phyloP scores from a whole-genome alignment of 2,888 invertebrate genomes.

The Diarsia rubi region DNA sequence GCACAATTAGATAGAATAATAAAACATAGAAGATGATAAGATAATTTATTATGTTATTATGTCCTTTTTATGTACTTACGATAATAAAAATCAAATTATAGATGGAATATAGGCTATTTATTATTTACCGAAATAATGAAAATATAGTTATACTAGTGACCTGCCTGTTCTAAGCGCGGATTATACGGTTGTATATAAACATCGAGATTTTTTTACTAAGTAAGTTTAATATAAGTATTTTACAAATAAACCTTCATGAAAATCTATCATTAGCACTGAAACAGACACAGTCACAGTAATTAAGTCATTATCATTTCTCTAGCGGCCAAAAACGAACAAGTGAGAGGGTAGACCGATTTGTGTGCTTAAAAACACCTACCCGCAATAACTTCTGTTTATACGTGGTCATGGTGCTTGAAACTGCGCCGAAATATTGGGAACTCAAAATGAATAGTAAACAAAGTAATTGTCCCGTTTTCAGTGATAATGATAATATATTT shows the following conservation, averaged over 20 bases:
- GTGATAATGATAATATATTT: neutral
- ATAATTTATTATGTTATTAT: constrained; percentile 22
- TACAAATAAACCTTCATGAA: neutral
- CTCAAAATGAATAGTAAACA: too few relatives aligned
- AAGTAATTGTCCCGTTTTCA: too few relatives aligned
- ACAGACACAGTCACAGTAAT: too few relatives aligned
- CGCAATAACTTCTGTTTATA: too few relatives aligned
- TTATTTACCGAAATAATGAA: too few relatives aligned
- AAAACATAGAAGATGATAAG: constrained; percentile 8
- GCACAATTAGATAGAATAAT: constrained; percentile 24
- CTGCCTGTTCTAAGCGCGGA: neutral
- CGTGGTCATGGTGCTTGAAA: too few relatives aligned
- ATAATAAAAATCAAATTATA: neutral
- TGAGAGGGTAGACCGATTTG: too few relatives aligned
- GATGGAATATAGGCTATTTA: neutral
- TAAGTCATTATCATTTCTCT: too few relatives aligned
- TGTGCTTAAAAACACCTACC: too few relatives aligned
- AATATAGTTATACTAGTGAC: neutral
- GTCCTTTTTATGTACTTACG: neutral
- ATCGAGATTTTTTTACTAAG: neutral
- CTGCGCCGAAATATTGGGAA: too few relatives aligned
- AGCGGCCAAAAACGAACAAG: too few relatives aligned
- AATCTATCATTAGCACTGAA: too few relatives aligned
- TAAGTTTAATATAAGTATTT: neutral
- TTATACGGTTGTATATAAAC: neutral